Conservation (phyloP, 1,140 invertebrate genomes). For the Holcopasites calliopsidis region DNA sequence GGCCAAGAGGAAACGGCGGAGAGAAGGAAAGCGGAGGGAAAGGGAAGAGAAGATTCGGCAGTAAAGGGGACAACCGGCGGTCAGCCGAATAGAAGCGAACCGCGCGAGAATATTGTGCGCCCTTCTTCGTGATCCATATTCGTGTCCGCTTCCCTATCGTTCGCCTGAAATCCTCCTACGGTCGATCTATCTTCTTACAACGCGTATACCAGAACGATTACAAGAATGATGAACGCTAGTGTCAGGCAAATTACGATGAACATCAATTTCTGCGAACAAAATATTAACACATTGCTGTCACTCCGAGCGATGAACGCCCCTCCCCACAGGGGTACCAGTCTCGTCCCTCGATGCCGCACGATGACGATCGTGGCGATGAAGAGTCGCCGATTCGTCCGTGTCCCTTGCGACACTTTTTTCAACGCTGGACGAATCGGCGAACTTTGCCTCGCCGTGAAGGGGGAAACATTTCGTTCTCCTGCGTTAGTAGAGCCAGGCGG, state of each 20-base stretch:
- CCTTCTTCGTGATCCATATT: not conserved
- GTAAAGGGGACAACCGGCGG: no score
- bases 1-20: no score
- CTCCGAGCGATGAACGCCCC: slow-evolving; percentile 6
- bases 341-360: no score
- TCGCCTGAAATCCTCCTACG: not conserved
- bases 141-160: not conserved
- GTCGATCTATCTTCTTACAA: slow-evolving; percentile 19
- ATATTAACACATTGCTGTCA: slow-evolving; percentile 70
- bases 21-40: no score
- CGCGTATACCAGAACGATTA: slow-evolving; percentile 83
- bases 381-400: no score
- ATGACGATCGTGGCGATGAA: no score
- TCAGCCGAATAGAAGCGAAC: no score
- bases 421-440: not conserved
- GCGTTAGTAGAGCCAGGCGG: slow-evolving; percentile 8
- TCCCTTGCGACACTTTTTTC: no score
- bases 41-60: no score
- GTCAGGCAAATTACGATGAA: slow-evolving; percentile 89
- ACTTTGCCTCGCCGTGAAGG: no score
- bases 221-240: slow-evolving; percentile 87
- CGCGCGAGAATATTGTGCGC: no score
- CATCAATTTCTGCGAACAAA: slow-evolving; percentile 92
- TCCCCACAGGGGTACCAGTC: no score
- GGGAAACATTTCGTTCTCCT: not conserved